Evolutionary conservation across 2,888 invertebrate species (phyloP), one percentile per base, ranked within the genome.

Genomic region (Caenorhabditis imperialis): DNA sequence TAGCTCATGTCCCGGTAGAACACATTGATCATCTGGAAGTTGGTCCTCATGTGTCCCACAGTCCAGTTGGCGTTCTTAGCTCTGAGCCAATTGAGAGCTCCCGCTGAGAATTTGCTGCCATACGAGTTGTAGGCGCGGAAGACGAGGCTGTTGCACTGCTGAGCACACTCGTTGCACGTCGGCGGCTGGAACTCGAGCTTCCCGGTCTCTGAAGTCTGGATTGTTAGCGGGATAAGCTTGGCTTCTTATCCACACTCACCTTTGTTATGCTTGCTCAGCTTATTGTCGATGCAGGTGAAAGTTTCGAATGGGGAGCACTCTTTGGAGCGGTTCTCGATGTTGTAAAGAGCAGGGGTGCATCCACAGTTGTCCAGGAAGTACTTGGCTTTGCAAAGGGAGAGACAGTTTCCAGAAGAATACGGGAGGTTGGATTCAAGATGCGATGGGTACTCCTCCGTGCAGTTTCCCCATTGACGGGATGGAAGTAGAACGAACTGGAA

Each of bases 61-160:
- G 79, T 75, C 77, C 77, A 78, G 12, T 73, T 61, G 8, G 61
- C 16, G 38, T 83, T 77, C 45, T 72, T 67, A 1, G 73, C 25
- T 16, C 67, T 47, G 20, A 84, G 57, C 79, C 79, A 85, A 8
- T 69, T 74, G 20, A 82, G 33, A 3, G 82, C 81, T 18, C 81
- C 84, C 1, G 60, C 63, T 8, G 80, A 78, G 62, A 84, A 85
- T 7, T 77, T 82, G 33, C 73, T 63, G 8, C 82, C 78, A 42
- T 85, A 85, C 1, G 85, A 86, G 50, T 85, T 85, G 51, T 77
- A 85, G 2, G 83, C 75, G 35, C 83, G 81, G 62, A 81, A 86
- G 14, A 78, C 75, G 65, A 79, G 79, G 23, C 81, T 69, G 40
- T 71, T 65, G 48, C 77, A 77, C 37, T 71, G 65, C 23, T 57